Base-by-base conservation (phyloP, 1,140 invertebrate species). In the Drosophila arawakana region DNA sequence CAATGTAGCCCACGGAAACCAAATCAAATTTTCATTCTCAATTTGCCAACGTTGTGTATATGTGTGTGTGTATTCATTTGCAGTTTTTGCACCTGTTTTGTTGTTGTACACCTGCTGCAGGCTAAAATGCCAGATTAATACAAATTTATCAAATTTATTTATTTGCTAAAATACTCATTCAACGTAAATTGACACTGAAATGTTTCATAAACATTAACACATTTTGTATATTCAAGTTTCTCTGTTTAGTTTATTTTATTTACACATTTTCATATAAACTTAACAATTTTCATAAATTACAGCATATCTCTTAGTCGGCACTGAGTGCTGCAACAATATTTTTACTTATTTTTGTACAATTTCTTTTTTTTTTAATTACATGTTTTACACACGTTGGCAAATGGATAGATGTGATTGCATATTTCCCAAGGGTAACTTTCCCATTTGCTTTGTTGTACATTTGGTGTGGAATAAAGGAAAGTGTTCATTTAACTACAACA, bases 321-420 rank as follows among this genome's bases (percentile, higher is more conserved):
- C n/a, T 7, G 0, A 21, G 10, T 15, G 18, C 0, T 34, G 2
- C n/a, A 34, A 21, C 18, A 50, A 25, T 7, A 11, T 18, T 37
- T 15, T 9, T 10, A 41, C 15, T 57, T 57, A 41, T 37, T 54
- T 57, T 57, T 57, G 11, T 11, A 50, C n/a, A 10, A 10, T 34
- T 7, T 62, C 61, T 67, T 30, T 50, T 34, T 34, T 65, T 70
- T 86, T 86, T 85, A 85, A 86, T 86, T 85, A 78, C 71, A 75
- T 76, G 73, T 70, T 86, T 80, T 65, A 69, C 49, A 47, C 44
- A 68, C 21, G 13, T 21, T 43, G 49, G 49, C 54, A 78, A 86
- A 88, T 72, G 86, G 82, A 85, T 82, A 81, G 67, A 73, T 78
- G 72, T 81, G 81, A 84, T 84, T 84, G 82, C 43, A 62, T 54